phyloP scores from a whole-genome alignment of 2,888 invertebrate species.

The Ferrisia virgata region DNA sequence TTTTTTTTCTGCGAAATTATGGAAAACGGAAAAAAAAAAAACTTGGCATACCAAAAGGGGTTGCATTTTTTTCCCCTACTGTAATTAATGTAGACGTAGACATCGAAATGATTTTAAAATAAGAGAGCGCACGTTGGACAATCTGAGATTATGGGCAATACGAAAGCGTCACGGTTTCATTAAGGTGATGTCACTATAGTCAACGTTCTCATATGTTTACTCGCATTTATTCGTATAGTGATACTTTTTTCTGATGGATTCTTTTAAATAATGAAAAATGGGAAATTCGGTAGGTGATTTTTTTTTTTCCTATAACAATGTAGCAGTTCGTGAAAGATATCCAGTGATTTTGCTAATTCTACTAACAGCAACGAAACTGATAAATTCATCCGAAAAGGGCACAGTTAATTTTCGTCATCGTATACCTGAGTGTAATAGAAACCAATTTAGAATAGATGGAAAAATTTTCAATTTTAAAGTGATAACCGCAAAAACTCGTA shows the following conservation, averaged over 20 bases:
- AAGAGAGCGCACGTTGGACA: slow-evolving; percentile 5
- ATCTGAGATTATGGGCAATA: slow-evolving; percentile 28
- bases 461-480: too few species aligned
- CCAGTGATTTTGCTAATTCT: neutral
- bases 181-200: slow-evolving; percentile 1
- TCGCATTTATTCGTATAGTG: neutral
- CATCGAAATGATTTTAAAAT: slow-evolving; percentile 32
- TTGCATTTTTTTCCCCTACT: slow-evolving; percentile 39
- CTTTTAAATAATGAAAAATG: slow-evolving; percentile 7
- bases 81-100: slow-evolving; percentile 45
- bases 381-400: neutral
- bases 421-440: neutral
- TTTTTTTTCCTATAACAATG: neutral
- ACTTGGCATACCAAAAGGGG: slow-evolving; percentile 42
- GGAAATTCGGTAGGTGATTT: too few species aligned
- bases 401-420: neutral
- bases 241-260: neutral
- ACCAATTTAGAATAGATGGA: too few species aligned
- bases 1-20: slow-evolving; percentile 31
- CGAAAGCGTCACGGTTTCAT: slow-evolving; percentile 22
- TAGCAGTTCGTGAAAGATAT: neutral
- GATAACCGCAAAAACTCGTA: too few species aligned
- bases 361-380: neutral
- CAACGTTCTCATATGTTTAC: neutral
- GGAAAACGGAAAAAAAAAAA: slow-evolving; percentile 36